A percentile compares a stretch with the other conserved stretches of the same genome.
Evolutionary conservation across 2,113 vertebrate species (phyloP).

Genomic region (Anolis carolinensis): DNA sequence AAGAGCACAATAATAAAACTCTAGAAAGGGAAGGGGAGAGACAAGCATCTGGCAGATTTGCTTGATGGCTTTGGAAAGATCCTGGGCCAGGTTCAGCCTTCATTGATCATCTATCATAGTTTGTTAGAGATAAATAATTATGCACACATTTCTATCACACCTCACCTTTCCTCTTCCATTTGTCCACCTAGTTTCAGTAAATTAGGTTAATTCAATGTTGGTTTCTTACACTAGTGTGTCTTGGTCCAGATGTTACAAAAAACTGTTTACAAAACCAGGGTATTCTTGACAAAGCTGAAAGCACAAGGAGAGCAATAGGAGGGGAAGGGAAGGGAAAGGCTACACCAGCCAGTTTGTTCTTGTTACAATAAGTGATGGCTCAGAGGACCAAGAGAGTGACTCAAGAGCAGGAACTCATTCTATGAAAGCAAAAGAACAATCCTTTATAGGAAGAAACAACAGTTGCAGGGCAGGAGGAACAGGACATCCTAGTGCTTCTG

Average conservation of each 20-base stretch:
- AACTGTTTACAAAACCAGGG: background rate
- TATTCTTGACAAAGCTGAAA: background rate
- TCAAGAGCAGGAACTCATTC: background rate
- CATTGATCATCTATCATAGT: background rate
- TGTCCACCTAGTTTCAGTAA: background rate
- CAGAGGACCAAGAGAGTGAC: background rate
- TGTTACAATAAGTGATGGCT: background rate
- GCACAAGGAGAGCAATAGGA: background rate
- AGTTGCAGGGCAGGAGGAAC: too few relatives aligned
- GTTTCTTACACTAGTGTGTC: background rate
- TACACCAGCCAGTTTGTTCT: background rate
- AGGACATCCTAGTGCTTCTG: background rate
- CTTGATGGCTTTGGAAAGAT: background rate
- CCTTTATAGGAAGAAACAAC: background rate
- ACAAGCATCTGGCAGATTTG: background rate
- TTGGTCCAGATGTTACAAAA: background rate
- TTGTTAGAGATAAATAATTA: background rate
- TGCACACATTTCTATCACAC: background rate
- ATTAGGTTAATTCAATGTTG: background rate
- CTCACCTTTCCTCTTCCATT: background rate
- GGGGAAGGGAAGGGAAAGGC: background rate
- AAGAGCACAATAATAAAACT: background rate
- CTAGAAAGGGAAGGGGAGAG: background rate
- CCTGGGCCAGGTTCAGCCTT: background rate
- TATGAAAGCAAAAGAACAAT: background rate